Evolutionary conservation across 2,888 invertebrate genomes (phyloP), one percentile per base, ranked within the genome.

Genomic region (Ptilodon capucinus): DNA sequence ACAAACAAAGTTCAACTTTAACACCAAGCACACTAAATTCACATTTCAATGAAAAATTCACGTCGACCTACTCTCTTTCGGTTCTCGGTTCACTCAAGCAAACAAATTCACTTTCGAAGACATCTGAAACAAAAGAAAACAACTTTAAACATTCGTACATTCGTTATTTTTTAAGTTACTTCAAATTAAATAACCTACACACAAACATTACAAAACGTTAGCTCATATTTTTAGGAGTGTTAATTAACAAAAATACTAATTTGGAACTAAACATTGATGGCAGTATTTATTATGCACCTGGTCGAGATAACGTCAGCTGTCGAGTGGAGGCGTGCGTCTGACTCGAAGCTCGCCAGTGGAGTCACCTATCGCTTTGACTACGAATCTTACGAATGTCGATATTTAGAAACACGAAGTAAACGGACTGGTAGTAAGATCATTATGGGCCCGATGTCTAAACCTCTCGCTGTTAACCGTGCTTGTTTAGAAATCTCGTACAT

Each of bases 51-150:
- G 70, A 81, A 80, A 79, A 71, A 56, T 72, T 60, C 50, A 53
- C 65, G 64, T 64, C 59, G 57, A 63, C 60, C 57, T 65, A 61
- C 67, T 74, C 67, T 68, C 54, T 59, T 71, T 68, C 64, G 65
- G 62, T 71, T 71, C 74, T 74, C 66, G 72, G 78, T 80, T 78
- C 83, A 85, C 79, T 81, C 70, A 76, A 71, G 69, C 79, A 77
- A 79, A 79, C 80, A 76, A 77, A 80, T 59, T 79, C 79, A 80
- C 81, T 79, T 79, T 82, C 79, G 76, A 72, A 69, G 75, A 76
- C 89, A 90, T 88, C 91, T 91, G 90, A 73, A 90, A 91, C 87
- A 89, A 90, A 80, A 79, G 73, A 79, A 74, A 80, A 63, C 57
- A 62, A 64, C 48, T 62, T 65, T 68, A 66, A 73, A 56, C 52